Evolutionary conservation across 2,797 vertebrate species (phyloP), one percentile per base, ranked within the genome.

Genomic region (Allobates femoralis): DNA sequence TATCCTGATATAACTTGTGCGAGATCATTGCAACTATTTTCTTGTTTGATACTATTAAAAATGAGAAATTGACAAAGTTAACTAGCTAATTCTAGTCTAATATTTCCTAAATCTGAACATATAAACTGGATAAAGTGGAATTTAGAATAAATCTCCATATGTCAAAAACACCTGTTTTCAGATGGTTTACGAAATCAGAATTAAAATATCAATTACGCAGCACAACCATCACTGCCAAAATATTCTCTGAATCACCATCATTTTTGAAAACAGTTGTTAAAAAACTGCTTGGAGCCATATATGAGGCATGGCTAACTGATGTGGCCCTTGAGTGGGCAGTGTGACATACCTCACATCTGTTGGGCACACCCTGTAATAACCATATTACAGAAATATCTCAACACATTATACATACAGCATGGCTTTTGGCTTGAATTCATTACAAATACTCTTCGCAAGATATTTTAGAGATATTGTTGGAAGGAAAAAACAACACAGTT

Each of bases 91-190:
- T 75, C 28, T 28, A 75, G 46, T 30, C 6, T 3, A 26, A 75
- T 3, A 75, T 51, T n/a, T 34, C 55, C 30, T 30, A 77, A 28
- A 55, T 77, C 26, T 76, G 18, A 53, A 53, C 2, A 76, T 53
- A 28, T 60, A 78, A 56, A 58, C 19, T 78, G 21, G 53, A 28
- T 60, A 78, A 56, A 58, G 19, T 78, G 21, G 53, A 78, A 78
- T 58, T 30, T 8, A 78, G 53, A 34, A 37, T 62, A 15, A 7
- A 8, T 62, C 15, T 37, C 58, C n/a, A 16, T 37, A 26, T 37
- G 32, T 69, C 32, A 82, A 71, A 34, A 37, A 58, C 50, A 82
- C 80, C 80, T 83, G 67, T 74, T 83, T 71, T 83, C 50, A 60
- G 23, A 46, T 73, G 53, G 23, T 37, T 83, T 58, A 16, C 16